Evolutionary conservation across 2,888 invertebrate species (phyloP), one percentile per base, ranked within the genome.

Genomic region (Phytoseiulus persimilis): DNA sequence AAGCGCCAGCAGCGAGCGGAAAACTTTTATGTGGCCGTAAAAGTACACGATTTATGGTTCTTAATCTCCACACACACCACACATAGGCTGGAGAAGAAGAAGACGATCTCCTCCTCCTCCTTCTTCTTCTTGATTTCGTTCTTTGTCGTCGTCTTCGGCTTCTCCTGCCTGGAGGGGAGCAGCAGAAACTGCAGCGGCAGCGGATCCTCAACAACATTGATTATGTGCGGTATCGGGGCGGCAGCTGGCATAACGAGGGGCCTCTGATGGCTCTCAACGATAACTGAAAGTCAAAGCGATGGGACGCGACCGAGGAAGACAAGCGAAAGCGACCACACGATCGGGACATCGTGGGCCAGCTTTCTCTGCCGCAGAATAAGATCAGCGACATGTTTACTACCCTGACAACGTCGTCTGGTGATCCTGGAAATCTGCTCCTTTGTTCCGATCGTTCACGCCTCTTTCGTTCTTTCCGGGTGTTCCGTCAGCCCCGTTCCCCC

Each of bases 1-100:
- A 65, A 65, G 65, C 65, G 65, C 65, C 65, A 65, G 65, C 65
- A 65, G 65, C 65, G 65, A 65, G 65, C 65, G 65, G 65, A 65
- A 65, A 65, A 65, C 65, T 65, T 65, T 65, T 65, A 65, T 65
- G 65, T 65, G 65, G 65, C 65, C 65, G 65, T 65, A 65, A 65
- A 65, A 65, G 65, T 65, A 65, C 65, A 65, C 65, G 65, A 65
- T 65, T 65, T 65, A 65, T 65, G 65, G 65, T 65, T 65, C 65
- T 65, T 65, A 65, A 65, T 65, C 65, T 65, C 65, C 65, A 65
- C 65, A 65, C 65, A 23, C 46, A 46, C 46, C 46, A 46, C 65
- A 65, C 65, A 28, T 65, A 65, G 65, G 65, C 28, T 65, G 65
- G 65, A 28, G 65, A 65, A 65, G 65, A 65, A 1, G 65, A 28